phyloP scores from a whole-genome alignment of 2,888 invertebrate genomes.

The Arctia plantaginis region DNA sequence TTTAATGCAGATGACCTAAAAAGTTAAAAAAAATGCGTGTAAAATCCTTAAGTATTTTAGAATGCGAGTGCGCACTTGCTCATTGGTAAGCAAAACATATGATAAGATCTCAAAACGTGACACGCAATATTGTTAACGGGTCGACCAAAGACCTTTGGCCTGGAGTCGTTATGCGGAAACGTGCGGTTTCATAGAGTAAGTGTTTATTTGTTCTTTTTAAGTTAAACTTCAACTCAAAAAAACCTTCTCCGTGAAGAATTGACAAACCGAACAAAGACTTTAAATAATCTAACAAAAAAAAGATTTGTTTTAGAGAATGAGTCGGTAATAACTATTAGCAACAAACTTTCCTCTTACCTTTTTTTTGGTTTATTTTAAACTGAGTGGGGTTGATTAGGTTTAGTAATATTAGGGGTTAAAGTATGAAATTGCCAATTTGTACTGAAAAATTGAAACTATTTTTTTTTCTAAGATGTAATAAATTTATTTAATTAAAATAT shows the following conservation, averaged over 20 bases:
- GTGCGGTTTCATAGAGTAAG: background rate
- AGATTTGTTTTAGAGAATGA: background rate
- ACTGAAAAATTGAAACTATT: too few relatives aligned
- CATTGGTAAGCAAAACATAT: background rate
- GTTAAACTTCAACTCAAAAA: background rate
- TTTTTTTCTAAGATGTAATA: too few relatives aligned
- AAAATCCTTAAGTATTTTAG: background rate
- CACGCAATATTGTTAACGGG: constrained; percentile 11
- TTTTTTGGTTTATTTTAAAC: too few relatives aligned
- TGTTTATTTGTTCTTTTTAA: background rate
- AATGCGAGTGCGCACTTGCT: background rate
- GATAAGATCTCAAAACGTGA: constrained; percentile 11
- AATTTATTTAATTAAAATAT: too few relatives aligned
- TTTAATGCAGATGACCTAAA: background rate
- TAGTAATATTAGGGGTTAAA: too few relatives aligned
- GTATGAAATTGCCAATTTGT: too few relatives aligned
- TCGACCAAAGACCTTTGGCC: constrained; percentile 14
- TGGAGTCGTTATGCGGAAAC: constrained; percentile 8
- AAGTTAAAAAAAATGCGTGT: background rate
- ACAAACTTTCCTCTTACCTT: too few relatives aligned
- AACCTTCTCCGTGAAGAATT: background rate
- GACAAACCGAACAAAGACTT: background rate
- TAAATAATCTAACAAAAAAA: background rate
- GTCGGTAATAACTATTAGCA: too few relatives aligned
- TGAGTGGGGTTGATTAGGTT: too few relatives aligned